A percentile compares a stretch with the other conserved stretches of the same genome.
phyloP scores from a whole-genome alignment of 2,888 invertebrate species.

The Volucella inflata region DNA sequence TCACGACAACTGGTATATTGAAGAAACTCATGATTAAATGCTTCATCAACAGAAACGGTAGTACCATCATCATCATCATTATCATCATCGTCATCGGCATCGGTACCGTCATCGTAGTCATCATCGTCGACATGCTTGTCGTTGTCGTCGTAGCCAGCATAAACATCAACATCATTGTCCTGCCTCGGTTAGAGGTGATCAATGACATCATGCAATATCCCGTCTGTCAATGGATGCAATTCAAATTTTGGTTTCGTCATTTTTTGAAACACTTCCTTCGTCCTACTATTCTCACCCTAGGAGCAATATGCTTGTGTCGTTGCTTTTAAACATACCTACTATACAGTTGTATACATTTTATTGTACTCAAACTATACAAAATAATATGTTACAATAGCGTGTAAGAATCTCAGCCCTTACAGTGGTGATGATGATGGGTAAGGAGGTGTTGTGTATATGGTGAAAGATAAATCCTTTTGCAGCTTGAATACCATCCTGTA shows the following conservation, averaged over 20 bases:
- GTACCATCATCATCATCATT: slow-evolving; percentile 17
- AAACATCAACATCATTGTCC: slow-evolving; percentile 66
- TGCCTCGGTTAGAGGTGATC: slow-evolving; percentile 70
- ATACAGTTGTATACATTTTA: too few relatives aligned
- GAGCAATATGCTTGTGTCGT: too few relatives aligned
- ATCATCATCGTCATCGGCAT: too few relatives aligned
- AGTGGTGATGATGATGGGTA: slow-evolving; percentile 13
- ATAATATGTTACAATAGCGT: too few relatives aligned
- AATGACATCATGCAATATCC: slow-evolving; percentile 74
- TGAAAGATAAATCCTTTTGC: slow-evolving; percentile 58
- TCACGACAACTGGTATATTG: slow-evolving; percentile 58
- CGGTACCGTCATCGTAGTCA: slow-evolving; percentile 27
- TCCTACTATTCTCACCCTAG: not conserved
- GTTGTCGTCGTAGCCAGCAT: slow-evolving; percentile 25
- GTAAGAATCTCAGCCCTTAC: too few relatives aligned
- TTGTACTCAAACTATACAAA: too few relatives aligned
- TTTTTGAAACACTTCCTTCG: slow-evolving; percentile 18
- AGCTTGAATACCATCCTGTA: slow-evolving; percentile 42
- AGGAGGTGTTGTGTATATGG: slow-evolving; percentile 13
- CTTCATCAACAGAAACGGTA: slow-evolving; percentile 64
- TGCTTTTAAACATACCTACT: too few relatives aligned
- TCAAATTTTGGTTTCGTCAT: slow-evolving; percentile 63
- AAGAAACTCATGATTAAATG: slow-evolving; percentile 73
- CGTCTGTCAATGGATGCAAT: slow-evolving; percentile 72
- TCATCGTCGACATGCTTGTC: slow-evolving; percentile 10